Base-by-base conservation (phyloP, 2,888 invertebrate species). In the Polietes domitor region DNA sequence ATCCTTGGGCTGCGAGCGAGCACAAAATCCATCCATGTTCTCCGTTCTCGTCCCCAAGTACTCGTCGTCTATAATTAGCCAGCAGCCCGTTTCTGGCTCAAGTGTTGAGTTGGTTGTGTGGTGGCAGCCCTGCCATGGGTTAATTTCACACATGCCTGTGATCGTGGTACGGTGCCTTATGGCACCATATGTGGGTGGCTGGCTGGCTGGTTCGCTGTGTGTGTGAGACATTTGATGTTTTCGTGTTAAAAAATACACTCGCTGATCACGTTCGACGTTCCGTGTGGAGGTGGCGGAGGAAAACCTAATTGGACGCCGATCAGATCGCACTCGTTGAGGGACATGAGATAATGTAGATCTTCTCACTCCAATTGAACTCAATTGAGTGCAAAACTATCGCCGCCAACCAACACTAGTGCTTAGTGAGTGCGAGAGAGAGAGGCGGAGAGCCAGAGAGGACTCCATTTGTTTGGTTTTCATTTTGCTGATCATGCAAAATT, bases 1-100 rank as follows among this genome's bases (percentile, higher is more conserved):
- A 88, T 88, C 89, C 87, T 87, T 89, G 82, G 43, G 55, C 79
- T 84, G 86, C 85, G 80, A n/a, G n/a, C n/a, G n/a, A n/a, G n/a
- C n/a, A n/a, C n/a, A n/a, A n/a, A n/a, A n/a, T n/a, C n/a, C n/a
- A n/a, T n/a, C n/a, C n/a, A n/a, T n/a, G n/a, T n/a, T n/a, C n/a
- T n/a, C n/a, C n/a, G n/a, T n/a, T n/a, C 47, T 75, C 50, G 26
- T 32, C 53, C 26, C 68, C 73, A 2, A 53, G 21, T 61, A 32
- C 7, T 50, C 68, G 10, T 55, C 7, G 58, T 73, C 85, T 75
- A 83, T 41, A 74, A 81, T 80, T 80, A 85, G 53, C 61, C 79
- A n/a, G n/a, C n/a, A n/a, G n/a, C n/a, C n/a, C n/a, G n/a, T n/a
- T n/a, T n/a, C n/a, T n/a, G 68, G 58, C 80, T 84, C 81, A 84